Evolutionary conservation across 2,797 vertebrate genomes (phyloP).

Genomic region (Bradypodion pumilum): DNA sequence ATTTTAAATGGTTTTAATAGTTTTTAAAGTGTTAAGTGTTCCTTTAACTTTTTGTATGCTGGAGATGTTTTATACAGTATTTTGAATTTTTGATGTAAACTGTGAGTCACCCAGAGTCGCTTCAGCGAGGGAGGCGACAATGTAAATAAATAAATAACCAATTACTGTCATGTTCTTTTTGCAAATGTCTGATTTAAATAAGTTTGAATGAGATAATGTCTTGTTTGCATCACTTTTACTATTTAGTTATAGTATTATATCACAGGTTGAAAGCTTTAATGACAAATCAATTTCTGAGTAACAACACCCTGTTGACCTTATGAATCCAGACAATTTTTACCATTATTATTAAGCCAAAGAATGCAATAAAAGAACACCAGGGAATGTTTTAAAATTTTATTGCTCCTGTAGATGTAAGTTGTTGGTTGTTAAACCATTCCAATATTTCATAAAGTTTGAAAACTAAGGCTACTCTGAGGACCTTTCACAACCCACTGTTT

Average conservation of each 20-base stretch:
- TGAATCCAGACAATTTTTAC: fast-evolving
- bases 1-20: no score
- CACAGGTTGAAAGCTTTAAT: fast-evolving
- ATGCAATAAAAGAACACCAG: conserved; percentile 28
- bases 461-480: conserved; percentile 75
- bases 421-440: conserved; percentile 66
- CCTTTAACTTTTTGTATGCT: no score
- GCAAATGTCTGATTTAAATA: background rate
- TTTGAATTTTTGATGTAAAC: no score
- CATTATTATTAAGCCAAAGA: background rate
- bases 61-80: no score
- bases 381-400: conserved; percentile 70
- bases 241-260: background rate
- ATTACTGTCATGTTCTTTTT: background rate
- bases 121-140: no score
- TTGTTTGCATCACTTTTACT: background rate
- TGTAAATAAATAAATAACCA: no score
- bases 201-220: fast-evolving
- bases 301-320: background rate
- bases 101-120: no score
- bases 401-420: conserved; percentile 60
- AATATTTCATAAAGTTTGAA: conserved; percentile 57
- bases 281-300: fast-evolving
- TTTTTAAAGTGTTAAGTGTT: no score
- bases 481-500: conserved; percentile 66